These are phyloP conservation scores for Nasonia giraulti DNA, from an alignment of 1,140 invertebrate genomes.

Conservation along the genomic window DNA sequence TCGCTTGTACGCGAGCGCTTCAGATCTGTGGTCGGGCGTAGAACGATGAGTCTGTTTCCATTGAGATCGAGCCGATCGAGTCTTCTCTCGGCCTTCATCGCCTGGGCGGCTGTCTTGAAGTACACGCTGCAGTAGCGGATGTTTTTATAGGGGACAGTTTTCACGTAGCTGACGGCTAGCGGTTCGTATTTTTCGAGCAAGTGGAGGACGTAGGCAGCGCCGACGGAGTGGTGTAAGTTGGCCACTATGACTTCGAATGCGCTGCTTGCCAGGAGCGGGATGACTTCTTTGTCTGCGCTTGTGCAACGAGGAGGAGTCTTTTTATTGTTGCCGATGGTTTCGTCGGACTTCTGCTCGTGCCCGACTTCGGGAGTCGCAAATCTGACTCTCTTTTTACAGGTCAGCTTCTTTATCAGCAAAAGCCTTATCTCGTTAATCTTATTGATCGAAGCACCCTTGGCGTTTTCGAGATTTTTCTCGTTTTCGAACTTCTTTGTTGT, in stretches of 20 bases:
- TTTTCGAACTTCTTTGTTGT: not conserved
- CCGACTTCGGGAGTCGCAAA: not conserved
- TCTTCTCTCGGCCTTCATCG: conserved; percentile 48
- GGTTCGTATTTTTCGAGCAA: conserved; percentile 62
- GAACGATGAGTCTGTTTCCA: conserved; percentile 56
- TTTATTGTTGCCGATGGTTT: not conserved
- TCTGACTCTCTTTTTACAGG: not conserved
- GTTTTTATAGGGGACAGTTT: not conserved
- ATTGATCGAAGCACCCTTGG: too few species aligned
- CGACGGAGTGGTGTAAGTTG: conserved; percentile 58
- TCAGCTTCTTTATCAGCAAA: not conserved
- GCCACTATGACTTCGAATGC: conserved; percentile 62
- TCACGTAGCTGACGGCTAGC: conserved; percentile 57
- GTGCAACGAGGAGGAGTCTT: not conserved
- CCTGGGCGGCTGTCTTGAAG: conserved; percentile 56
- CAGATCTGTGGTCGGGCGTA: conserved; percentile 29
- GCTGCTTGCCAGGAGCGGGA: not conserved
- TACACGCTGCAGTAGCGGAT: conserved; percentile 65
- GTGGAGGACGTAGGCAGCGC: conserved; percentile 59
- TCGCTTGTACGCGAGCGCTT: too few species aligned
- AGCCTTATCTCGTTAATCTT: not conserved
- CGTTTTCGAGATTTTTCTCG: not conserved
- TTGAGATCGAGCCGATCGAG: conserved; percentile 56
- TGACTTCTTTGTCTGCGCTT: not conserved
- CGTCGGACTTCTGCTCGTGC: not conserved